Conservation (phyloP, 2,888 invertebrate genomes). For the Chelonus formosanus region DNA sequence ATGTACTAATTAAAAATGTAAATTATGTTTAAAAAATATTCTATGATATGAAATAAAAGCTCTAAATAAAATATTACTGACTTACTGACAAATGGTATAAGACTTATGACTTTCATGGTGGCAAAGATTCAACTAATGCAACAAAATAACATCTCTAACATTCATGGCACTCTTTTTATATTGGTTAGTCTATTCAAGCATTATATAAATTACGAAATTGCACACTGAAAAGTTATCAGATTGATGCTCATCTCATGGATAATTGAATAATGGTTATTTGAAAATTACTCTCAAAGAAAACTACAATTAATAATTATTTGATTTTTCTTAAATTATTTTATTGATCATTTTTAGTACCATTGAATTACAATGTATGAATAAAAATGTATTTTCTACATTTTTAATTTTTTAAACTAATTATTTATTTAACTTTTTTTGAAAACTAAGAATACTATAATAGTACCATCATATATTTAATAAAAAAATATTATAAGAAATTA, state of each 20-base stretch:
- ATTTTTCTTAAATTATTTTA: no score
- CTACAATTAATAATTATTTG: background rate
- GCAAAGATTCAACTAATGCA: slow-evolving; percentile 7
- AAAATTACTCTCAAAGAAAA: slow-evolving; percentile 19
- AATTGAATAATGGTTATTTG: slow-evolving; percentile 29
- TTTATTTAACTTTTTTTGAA: no score
- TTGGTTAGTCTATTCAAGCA: background rate
- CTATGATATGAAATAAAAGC: no score
- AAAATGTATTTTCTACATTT: no score
- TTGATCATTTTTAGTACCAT: no score
- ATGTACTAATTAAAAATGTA: no score
- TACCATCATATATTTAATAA: no score
- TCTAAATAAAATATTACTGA: background rate
- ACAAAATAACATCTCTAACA: slow-evolving; percentile 2
- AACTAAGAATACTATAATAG: no score
- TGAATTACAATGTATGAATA: no score
- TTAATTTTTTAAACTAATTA: no score
- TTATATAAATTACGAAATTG: slow-evolving; percentile 29
- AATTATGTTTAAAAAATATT: no score
- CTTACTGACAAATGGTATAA: slow-evolving; percentile 33
- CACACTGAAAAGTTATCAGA: slow-evolving; percentile 17
- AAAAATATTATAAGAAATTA: no score
- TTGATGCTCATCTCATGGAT: slow-evolving; percentile 14
- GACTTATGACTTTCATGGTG: slow-evolving; percentile 21
- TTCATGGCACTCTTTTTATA: slow-evolving; percentile 20